phyloP scores from a whole-genome alignment of 1,140 invertebrate species.

The Leptoteleia sp. region DNA sequence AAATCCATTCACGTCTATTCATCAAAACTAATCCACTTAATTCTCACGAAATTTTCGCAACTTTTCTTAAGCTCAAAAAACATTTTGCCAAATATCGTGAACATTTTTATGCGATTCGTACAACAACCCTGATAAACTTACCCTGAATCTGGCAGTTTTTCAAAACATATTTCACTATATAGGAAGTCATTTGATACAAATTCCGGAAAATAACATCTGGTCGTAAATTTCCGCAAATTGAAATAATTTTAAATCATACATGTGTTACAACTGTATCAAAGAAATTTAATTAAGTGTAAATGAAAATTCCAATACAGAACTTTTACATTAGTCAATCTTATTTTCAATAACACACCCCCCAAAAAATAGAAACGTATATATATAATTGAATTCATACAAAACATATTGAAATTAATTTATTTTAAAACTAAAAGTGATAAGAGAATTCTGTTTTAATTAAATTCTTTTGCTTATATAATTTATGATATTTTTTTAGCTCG shows the following conservation, averaged over 20 bases:
- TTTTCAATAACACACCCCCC: no score
- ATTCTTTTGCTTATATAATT: no score
- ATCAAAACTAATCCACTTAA: conserved; percentile 10
- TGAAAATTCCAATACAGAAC: no score
- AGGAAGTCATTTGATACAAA: conserved; percentile 22
- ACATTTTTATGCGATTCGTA: conserved; percentile 12
- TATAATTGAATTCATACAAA: no score
- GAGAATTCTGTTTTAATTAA: no score
- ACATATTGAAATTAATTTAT: no score
- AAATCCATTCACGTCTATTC: conserved; percentile 4
- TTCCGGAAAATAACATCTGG: conserved; percentile 1
- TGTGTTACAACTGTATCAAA: no score
- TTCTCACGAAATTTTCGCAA: not conserved
- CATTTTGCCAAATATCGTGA: conserved; percentile 21
- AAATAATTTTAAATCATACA: conserved; percentile 2
- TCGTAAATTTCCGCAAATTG: conserved; percentile 1
- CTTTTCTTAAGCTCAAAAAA: conserved; percentile 6
- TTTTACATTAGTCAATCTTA: no score
- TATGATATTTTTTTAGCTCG: no score
- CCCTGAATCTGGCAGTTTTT: conserved; percentile 20
- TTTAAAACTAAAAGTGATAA: no score
- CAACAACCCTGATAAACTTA: conserved; percentile 8
- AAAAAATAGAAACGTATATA: no score
- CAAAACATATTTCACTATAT: conserved; percentile 16
- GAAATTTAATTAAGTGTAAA: no score